Evolutionary conservation across 2,888 invertebrate genomes (phyloP), one percentile per base, ranked within the genome.

Genomic region (Litoditis marina): DNA sequence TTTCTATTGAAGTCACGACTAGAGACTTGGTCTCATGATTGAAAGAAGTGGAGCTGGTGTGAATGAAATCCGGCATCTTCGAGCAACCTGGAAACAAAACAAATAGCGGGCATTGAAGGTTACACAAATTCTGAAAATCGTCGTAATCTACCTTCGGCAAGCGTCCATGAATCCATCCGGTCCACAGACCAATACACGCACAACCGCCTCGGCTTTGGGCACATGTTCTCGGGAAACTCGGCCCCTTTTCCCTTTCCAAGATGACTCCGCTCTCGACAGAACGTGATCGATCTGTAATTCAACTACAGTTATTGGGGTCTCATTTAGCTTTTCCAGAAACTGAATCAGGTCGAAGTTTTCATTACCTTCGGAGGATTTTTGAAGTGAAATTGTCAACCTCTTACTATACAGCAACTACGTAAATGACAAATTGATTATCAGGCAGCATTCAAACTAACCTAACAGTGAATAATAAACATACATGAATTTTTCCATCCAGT

Each of bases 131-230:
- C n/a, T n/a, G 39, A 36, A 36, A 36, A 36, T 11, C 11, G 11
- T n/a, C 11, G 39, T n/a, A 16, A 11, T n/a, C n/a, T n/a, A 52
- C 52, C 39, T 53, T 1, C 30, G n/a, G 8, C 57, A 56, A 13
- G 39, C 42, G 16, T 39, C 44, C 8, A 62, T 51, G 32, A 62
- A 62, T 19, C 62, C 62, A 28, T 62, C 62, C 4, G 62, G 62
- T 22, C 62, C 62, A 32, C 62, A 62, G 1, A 62, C 27, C 8
- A 62, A 42, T n/a, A 62, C 25, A 19, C 39, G 36, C 19, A 31
- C 44, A 7, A 28, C 22, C 11, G 28, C 46, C 13, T 34, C 50
- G n/a, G 50, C 27, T 13, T 16, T 11, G 8, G 62, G 62, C 0
- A 62, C 22, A 27, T 57, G 50, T 11, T n/a, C n/a, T 19, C 16